phyloP scores from a whole-genome alignment of 2,888 invertebrate genomes.

The Amblyjoppa fuscipennis region DNA sequence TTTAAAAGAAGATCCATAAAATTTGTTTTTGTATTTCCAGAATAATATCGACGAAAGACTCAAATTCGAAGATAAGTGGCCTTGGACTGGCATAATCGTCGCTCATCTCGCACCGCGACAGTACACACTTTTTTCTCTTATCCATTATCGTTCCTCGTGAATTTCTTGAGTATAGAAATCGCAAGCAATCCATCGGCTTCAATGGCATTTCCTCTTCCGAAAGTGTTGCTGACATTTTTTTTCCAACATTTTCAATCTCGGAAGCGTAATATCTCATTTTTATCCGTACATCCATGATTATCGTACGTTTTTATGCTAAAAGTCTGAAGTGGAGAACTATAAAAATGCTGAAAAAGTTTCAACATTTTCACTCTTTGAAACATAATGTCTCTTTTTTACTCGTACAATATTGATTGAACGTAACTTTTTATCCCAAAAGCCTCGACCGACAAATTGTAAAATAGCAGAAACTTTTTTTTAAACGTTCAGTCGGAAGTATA shows the following conservation, averaged over 20 bases:
- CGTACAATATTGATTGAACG: no score
- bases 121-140: slow-evolving; percentile 7
- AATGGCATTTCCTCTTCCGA: no score
- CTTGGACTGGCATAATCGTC: neutral
- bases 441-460: neutral
- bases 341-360: neutral
- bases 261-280: neutral
- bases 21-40: slow-evolving; percentile 3
- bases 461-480: no score
- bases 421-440: no score
- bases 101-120: neutral
- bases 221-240: neutral
- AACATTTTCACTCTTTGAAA: no score
- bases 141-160: neutral
- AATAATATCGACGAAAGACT: slow-evolving; percentile 17
- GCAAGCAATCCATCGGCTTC: no score
- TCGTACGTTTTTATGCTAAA: neutral
- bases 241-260: neutral
- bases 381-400: no score
- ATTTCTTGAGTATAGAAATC: neutral
- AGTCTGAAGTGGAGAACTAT: neutral
- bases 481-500: neutral
- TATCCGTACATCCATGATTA: neutral
- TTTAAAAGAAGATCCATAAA: neutral
- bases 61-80: slow-evolving; percentile 22